Evolutionary conservation across 2,797 vertebrate species (phyloP).

Genomic region (Rhabdomys pumilio): DNA sequence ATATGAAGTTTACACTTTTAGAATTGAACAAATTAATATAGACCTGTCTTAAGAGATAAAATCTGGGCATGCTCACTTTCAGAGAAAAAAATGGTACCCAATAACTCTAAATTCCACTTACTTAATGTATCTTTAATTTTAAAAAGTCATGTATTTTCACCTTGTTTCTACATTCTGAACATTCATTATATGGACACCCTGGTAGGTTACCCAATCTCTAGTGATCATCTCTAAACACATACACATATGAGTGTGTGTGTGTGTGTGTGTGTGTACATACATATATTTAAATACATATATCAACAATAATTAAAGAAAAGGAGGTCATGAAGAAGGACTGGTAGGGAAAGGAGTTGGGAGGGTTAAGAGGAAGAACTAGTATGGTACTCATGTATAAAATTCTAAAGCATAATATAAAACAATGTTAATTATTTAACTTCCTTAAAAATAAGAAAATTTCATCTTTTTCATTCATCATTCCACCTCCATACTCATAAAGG

Average conservation of each 20-base stretch:
- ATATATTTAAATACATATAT: no score
- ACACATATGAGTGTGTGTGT: neutral
- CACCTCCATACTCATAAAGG: neutral
- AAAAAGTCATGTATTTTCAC: neutral
- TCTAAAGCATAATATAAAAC: neutral
- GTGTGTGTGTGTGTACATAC: no score
- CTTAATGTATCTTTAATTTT: neutral
- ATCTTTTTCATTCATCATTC: neutral
- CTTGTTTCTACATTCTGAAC: neutral
- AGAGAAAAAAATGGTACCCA: neutral
- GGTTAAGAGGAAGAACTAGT: neutral
- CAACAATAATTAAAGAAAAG: neutral
- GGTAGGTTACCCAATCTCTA: neutral
- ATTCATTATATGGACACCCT: neutral
- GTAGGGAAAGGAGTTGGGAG: neutral
- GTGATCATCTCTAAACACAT: neutral
- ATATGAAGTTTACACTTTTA: neutral
- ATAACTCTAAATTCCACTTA: neutral
- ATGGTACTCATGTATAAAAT: neutral
- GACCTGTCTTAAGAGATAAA: neutral
- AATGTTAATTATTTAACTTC: neutral
- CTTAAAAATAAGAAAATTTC: neutral
- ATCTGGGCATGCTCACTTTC: fast-evolving
- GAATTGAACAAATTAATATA: neutral
- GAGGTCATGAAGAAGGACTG: neutral